These are phyloP conservation scores for Netelia fuscicornis DNA, from an alignment of 2,888 invertebrate genomes.

Conservation along the genomic window DNA sequence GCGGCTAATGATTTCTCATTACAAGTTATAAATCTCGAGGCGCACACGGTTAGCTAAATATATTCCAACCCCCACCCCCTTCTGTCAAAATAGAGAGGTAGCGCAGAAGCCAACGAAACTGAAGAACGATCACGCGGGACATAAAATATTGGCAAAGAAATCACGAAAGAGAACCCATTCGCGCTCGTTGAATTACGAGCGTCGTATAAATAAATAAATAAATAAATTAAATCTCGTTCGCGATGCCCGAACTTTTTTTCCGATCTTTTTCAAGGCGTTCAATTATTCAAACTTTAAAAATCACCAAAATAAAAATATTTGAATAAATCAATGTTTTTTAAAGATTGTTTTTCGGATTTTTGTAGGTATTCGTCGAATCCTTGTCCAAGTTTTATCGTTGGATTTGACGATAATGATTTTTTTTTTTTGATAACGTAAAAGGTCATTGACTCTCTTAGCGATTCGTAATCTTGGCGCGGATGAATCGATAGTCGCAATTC, in stretches of 20 bases:
- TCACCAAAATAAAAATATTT: too few species aligned
- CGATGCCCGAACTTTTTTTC: constrained; percentile 30
- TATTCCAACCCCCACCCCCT: constrained; percentile 12
- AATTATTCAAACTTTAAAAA: too few species aligned
- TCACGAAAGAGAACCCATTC: constrained; percentile 33
- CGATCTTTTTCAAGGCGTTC: constrained; percentile 8
- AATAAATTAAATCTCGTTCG: constrained; percentile 71
- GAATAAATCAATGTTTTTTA: too few species aligned
- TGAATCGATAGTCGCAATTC: too few species aligned
- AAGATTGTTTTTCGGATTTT: too few species aligned
- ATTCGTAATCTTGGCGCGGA: too few species aligned
- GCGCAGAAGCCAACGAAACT: constrained; percentile 55
- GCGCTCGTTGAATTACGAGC: constrained; percentile 68
- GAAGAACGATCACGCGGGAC: constrained; percentile 71
- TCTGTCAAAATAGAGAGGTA: constrained; percentile 32
- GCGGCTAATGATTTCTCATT: constrained; percentile 84
- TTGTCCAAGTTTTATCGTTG: too few species aligned
- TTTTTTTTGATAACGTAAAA: too few species aligned
- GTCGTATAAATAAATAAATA: constrained; percentile 75
- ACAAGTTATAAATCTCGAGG: constrained; percentile 84
- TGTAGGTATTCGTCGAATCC: too few species aligned
- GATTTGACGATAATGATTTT: too few species aligned
- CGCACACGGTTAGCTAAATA: constrained; percentile 49
- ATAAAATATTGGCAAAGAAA: constrained; percentile 69
- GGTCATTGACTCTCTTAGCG: too few species aligned